Evolutionary conservation across 1,140 invertebrate genomes (phyloP), one percentile per base, ranked within the genome.

Genomic region (Hypothenemus hampei): DNA sequence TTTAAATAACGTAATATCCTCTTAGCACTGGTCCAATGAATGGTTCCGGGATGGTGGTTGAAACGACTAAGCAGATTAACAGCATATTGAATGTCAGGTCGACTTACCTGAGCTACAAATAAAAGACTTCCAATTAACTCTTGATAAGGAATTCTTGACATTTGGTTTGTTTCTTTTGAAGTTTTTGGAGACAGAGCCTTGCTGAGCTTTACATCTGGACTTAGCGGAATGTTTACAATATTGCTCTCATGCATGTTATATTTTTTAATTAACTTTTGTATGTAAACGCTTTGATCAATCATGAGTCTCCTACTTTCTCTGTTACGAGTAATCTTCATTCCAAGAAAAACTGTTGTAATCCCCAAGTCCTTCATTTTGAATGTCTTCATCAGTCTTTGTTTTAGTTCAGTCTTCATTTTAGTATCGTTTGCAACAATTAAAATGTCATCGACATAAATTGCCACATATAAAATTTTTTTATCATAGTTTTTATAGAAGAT

Each of bases 371-470:
- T 37, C 8, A 16, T 19, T 8, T 19, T 41, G 8, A 41, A 22
- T 4, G 6, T 6, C 7, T 20, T 8, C 6, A 7, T 21, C 4
- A 41, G 39, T 20, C 21, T 7, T 5, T 5, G 5, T 19, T 52
- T 33, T 3, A 11, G 3, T 6, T 41, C 48, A 3, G 23, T 20
- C 5, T 6, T 10, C 41, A 51, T 48, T 55, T 59, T 23, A 2
- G 48, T 23, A 18, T 52, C 50, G 21, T 41, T 41, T 4, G 16
- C 4, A 21, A 20, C 4, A 2, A 56, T 3, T 23, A 58, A 55
- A 53, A 47, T 24, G 22, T 48, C 52, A 35, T 59, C 57, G 10
- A 59, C 57, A 50, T 48, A 48, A 5, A 59, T 13, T 6, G 46
- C 52, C 8, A 41, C 7, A 8, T 22, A 41, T 41, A 41, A 13